Percentiles rank a stretch among this genome's conserved stretches.
These are phyloP conservation scores for Mastigias papua DNA, from an alignment of 30 jellyfish, hydroid and myxozoan genomes.

Conservation along the genomic window DNA sequence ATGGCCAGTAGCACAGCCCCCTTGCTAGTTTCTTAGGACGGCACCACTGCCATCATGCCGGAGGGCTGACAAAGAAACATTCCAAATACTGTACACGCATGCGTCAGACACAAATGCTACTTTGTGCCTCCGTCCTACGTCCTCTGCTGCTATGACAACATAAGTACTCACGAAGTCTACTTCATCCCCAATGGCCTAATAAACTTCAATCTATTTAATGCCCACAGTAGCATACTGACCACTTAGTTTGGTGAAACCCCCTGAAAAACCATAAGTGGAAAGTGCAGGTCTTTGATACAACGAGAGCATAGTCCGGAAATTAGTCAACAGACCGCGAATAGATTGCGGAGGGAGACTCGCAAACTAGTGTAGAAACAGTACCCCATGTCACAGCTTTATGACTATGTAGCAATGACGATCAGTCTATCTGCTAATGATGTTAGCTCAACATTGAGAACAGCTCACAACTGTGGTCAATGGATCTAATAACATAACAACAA, in stretches of 20 bases:
- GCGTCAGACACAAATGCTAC: no score
- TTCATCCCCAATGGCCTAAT: no score
- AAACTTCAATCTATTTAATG: no score
- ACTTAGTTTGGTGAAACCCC: neutral
- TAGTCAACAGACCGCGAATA: neutral
- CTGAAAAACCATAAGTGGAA: neutral
- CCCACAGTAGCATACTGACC: no score
- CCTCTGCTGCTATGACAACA: no score
- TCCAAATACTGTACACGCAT: no score
- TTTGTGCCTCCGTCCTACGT: no score
- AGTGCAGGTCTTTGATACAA: neutral
- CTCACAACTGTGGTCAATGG: neutral
- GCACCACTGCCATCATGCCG: no score
- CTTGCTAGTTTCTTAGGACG: no score
- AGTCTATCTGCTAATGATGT: conserved; percentile 1
- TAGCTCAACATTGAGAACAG: neutral
- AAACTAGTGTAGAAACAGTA: neutral
- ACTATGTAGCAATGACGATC: neutral
- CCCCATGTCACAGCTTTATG: neutral
- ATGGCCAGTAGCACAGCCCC: no score
- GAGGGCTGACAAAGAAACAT: no score
- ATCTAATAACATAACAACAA: neutral
- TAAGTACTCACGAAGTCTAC: no score
- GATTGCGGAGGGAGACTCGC: neutral
- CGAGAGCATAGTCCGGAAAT: neutral